A percentile compares a stretch with the other conserved stretches of the same genome.
Evolutionary conservation across 2,797 vertebrate species (phyloP).

Genomic region (Vespertilio murinus): DNA sequence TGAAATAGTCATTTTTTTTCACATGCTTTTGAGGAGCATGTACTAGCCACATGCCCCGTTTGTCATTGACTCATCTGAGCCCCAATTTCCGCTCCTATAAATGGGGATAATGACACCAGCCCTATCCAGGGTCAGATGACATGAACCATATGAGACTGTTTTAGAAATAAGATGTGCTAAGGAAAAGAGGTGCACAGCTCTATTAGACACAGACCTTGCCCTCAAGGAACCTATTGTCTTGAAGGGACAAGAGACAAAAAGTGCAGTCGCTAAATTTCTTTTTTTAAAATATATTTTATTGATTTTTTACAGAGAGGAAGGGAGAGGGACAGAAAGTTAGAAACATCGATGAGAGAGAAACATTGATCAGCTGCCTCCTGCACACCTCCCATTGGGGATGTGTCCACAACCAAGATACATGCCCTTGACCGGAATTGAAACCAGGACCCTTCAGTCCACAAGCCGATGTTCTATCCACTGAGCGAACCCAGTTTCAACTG

Average conservation of each 20-base stretch:
- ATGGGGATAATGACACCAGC: background rate
- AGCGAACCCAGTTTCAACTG: background rate
- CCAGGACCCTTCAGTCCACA: too few relatives aligned
- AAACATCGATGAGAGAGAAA: too few relatives aligned
- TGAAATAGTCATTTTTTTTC: background rate
- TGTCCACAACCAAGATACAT: too few relatives aligned
- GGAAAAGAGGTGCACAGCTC: background rate
- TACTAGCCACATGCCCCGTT: background rate
- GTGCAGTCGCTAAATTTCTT: background rate
- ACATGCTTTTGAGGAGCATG: slow-evolving; percentile 50
- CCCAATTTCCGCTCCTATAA: slow-evolving; percentile 17
- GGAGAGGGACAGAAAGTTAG: too few relatives aligned
- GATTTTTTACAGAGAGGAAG: too few relatives aligned
- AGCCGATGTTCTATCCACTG: too few relatives aligned
- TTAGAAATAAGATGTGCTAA: background rate
- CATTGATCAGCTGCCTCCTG: too few relatives aligned
- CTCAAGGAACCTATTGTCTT: background rate
- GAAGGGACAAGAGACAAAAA: background rate
- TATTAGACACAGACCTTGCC: background rate
- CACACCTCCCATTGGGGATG: too few relatives aligned
- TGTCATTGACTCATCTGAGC: background rate
- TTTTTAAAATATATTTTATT: too few relatives aligned
- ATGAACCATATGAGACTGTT: background rate
- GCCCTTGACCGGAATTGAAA: too few relatives aligned
- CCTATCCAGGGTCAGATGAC: background rate